These are phyloP conservation scores for Rhinatrema bivittatum DNA, from an alignment of 2,797 vertebrate genomes.

Conservation along the genomic window DNA sequence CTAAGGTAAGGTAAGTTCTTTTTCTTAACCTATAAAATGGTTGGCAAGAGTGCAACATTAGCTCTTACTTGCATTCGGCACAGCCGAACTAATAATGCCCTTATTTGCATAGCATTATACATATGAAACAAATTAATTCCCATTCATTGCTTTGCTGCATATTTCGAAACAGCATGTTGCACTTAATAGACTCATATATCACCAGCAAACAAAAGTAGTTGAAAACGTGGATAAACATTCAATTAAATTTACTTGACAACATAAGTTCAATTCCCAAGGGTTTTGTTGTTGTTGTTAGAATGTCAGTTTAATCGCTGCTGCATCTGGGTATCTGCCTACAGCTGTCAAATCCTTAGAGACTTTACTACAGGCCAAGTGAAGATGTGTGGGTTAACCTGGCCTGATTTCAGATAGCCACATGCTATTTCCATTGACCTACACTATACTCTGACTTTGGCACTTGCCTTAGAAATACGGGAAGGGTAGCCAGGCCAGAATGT, in stretches of 20 bases:
- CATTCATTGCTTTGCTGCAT: conserved; percentile 19
- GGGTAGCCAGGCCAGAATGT: not conserved
- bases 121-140: conserved; percentile 38
- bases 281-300: not conserved
- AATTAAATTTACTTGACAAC: conserved; percentile 18
- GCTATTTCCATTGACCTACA: conserved; percentile 14
- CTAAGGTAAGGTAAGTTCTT: too few species aligned
- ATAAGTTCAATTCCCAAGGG: conserved; percentile 6
- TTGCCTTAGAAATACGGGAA: not conserved
- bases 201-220: conserved; percentile 5
- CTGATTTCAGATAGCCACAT: conserved; percentile 8
- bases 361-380: not conserved
- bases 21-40: too few species aligned
- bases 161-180: conserved; percentile 16
- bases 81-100: too few species aligned
- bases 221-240: conserved; percentile 11
- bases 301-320: conserved; percentile 10
- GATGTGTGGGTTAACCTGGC: conserved; percentile 15
- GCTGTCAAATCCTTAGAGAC: not conserved
- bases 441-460: conserved; percentile 1
- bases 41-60: too few species aligned
- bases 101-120: conserved; percentile 1
- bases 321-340: conserved; percentile 11
- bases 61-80: too few species aligned
- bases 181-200: conserved; percentile 16